phyloP scores from a whole-genome alignment of 30 jellyfish, hydroid and myxozoan genomes.

The Aurelia coerulea region DNA sequence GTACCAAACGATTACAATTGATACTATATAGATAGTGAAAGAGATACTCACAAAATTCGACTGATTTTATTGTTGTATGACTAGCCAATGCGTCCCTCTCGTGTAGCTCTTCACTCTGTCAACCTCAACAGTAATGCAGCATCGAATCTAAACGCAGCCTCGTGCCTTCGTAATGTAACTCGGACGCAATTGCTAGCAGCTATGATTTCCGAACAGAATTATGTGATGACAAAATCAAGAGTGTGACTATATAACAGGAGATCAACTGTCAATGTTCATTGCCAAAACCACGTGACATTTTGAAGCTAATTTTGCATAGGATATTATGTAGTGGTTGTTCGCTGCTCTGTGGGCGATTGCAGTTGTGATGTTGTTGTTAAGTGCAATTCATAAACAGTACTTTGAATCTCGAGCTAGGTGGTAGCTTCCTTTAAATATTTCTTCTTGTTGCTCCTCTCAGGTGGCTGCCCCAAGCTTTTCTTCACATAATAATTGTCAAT shows the following conservation, averaged over 20 bases:
- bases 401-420: constrained; percentile 12
- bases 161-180: too few relatives aligned
- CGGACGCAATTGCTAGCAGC: background rate
- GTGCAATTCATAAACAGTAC: constrained; percentile 29
- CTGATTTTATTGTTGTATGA: too few relatives aligned
- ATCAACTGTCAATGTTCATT: constrained; percentile 61
- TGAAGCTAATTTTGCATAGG: constrained; percentile 21
- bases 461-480: constrained; percentile 44
- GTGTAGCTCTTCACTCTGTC: too few relatives aligned
- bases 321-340: constrained; percentile 24
- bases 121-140: too few relatives aligned
- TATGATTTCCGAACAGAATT: background rate
- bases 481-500: constrained; percentile 26
- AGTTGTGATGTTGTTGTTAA: constrained; percentile 51
- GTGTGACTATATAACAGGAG: constrained; percentile 66
- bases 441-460: constrained; percentile 36
- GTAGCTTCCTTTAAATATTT: constrained; percentile 24
- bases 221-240: constrained; percentile 64
- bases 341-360: constrained; percentile 47
- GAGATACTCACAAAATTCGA: too few relatives aligned
- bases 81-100: too few relatives aligned
- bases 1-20: too few relatives aligned
- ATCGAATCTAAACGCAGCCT: too few relatives aligned
- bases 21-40: too few relatives aligned
- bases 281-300: constrained; percentile 59